Conservation (phyloP, 2,113 vertebrate species). For the Rynchops niger region DNA sequence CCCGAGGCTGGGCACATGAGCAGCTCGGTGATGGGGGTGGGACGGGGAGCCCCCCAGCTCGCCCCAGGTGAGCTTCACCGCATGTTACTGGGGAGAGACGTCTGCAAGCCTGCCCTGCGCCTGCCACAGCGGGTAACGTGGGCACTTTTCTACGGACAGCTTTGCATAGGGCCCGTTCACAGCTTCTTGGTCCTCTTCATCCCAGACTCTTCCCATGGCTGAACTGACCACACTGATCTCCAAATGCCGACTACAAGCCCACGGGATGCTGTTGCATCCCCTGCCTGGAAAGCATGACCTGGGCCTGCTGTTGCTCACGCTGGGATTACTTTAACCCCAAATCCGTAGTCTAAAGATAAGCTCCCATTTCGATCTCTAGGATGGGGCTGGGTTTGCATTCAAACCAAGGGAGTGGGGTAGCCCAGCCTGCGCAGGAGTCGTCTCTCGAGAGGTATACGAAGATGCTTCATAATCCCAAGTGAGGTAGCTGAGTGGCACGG, state of each 20-base stretch:
- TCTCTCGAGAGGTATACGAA: neutral
- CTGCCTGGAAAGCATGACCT: neutral
- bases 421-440: neutral
- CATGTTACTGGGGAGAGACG: rapidly evolving
- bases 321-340: neutral
- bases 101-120: neutral
- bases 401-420: neutral
- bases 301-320: neutral
- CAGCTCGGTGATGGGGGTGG: neutral
- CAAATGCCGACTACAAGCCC: neutral
- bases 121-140: rapidly evolving
- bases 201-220: neutral
- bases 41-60: neutral
- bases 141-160: neutral
- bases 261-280: neutral
- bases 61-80: neutral
- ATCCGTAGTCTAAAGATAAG: neutral
- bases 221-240: neutral
- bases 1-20: neutral
- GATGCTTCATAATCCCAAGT: neutral
- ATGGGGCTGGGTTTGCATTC: neutral
- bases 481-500: neutral
- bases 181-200: neutral
- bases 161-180: neutral
- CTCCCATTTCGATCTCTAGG: neutral